A percentile compares a stretch with the other conserved stretches of the same genome.
Evolutionary conservation across 2,113 vertebrate species (phyloP).

Genomic region (Phalacrocorax aristotelis): DNA sequence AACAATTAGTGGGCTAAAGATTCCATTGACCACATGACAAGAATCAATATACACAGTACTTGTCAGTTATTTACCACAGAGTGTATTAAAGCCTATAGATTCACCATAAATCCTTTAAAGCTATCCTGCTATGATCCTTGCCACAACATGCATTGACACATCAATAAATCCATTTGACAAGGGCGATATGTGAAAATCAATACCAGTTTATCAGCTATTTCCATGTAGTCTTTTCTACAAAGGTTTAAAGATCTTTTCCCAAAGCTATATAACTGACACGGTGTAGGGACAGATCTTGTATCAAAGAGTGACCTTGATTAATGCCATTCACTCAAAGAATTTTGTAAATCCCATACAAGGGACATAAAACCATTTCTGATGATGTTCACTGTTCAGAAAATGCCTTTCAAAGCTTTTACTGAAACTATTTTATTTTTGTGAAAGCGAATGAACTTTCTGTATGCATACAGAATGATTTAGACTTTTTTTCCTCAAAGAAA

Average conservation of each 20-base stretch:
- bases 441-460: not conserved
- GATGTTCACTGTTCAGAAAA: not conserved
- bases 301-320: conserved; percentile 58
- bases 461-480: not conserved
- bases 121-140: conserved; percentile 77
- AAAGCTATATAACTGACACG: conserved; percentile 63
- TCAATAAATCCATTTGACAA: conserved; percentile 93
- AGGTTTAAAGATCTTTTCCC: conserved; percentile 75
- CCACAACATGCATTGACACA: conserved; percentile 80
- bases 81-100: conserved; percentile 86
- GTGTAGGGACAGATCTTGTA: conserved; percentile 69
- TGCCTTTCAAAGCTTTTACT: not conserved
- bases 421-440: not conserved
- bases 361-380: not conserved
- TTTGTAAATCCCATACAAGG: conserved; percentile 19
- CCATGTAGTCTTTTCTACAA: conserved; percentile 72
- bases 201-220: conserved; percentile 86
- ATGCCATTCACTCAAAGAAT: conserved; percentile 37
- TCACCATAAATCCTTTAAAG: conserved; percentile 84
- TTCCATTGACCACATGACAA: conserved; percentile 79
- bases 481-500: not conserved
- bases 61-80: conserved; percentile 85
- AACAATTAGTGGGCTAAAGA: conserved; percentile 83
- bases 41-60: conserved; percentile 72
- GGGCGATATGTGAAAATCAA: conserved; percentile 90